Evolutionary conservation across 23 tunicate species (phyloP), one percentile per base, ranked within the genome.

Genomic region (Trididemnum clinides): DNA sequence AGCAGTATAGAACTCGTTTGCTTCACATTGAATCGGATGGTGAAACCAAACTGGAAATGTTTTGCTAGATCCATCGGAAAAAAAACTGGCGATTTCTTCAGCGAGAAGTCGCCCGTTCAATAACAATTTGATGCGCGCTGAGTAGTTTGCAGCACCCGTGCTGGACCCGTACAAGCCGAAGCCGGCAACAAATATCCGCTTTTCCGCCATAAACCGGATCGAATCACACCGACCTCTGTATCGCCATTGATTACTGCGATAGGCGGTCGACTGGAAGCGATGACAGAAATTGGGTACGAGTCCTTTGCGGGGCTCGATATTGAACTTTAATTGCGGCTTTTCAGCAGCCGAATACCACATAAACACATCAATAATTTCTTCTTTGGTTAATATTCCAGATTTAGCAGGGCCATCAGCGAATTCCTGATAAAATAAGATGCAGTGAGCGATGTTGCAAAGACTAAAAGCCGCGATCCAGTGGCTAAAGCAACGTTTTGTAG

Each of bases 191-290:
- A 92, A 92, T n/a, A 92, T 82, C 50, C 97, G 86, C 65, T 92
- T 92, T 63, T 87, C 91, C 12, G 91, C 88, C 97, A 92, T 92
- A 58, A 92, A 92, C 33, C 82, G 71, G 29, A 92, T 92, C 25
- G 97, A 92, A 78, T 92, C 97, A 78, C 97, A 92, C 30, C 97
- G 50, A 5, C 97, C 97, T 51, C 97, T 76, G 85, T 92, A 92
- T 54, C 97, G 71, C 97, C 97, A 92, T 64, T 92, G 97, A 62
- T 92, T 92, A 73, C 97, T 92, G 32, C 97, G 39, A 35, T 87
- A 92, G 0, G 97, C 97, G 23, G 92, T 81, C 28, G 97, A 92
- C 32, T 84, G 90, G 64, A 92, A 92, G 6, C 97, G 91, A 32
- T 80, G 91, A 70, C 97, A 92, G 44, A 57, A 31, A 39, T 87